Base-by-base conservation (phyloP, 2,888 invertebrate genomes). In the Tholera decimalis region DNA sequence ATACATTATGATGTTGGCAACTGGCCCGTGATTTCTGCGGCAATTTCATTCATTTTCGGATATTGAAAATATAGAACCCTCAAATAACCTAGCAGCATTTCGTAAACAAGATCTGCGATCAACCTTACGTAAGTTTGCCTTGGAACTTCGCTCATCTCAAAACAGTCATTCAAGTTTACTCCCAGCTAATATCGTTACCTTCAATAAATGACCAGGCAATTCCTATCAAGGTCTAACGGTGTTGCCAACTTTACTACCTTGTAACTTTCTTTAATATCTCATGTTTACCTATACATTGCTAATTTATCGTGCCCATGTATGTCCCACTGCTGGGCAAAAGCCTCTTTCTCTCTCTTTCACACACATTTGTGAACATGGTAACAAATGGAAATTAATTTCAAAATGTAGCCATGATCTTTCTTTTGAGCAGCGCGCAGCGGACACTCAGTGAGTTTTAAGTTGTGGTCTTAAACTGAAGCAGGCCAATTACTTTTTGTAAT, bases 1-100 rank as follows among this genome's bases (percentile, higher is more conserved):
- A 44, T 22, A 44, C 26, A 28, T 35, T 35, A 35, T 22, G n/a
- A 64, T 44, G n/a, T 64, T 64, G 47, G 22, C 64, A 46, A 28
- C 20, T 28, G 1, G 26, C 63, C 20, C 26, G 7, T 8, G n/a
- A 28, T 28, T 35, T 46, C 11, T 28, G 11, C 5, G 9, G n/a
- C 3, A n/a, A 13, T 57, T n/a, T 20, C 26, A 20, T 37, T 56
- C 4, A 4, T 55, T 7, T 28, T 20, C 7, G 11, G 9, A 8
- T 15, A 2, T 28, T 20, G 20, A 1, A 1, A 13, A 6, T 33
- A 15, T 2, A 13, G 15, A 30, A 8, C 30, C 30, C 9, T 30
- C 9, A 30, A 30, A n/a, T 13, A 50, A 22, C 5, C 1, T 13
- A 24, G 5, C 1, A 15, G 5, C n/a, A 11, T 22, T 55, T n/a